Conservation (phyloP, 2,888 invertebrate species). For the Disparrhopalites patrizii region DNA sequence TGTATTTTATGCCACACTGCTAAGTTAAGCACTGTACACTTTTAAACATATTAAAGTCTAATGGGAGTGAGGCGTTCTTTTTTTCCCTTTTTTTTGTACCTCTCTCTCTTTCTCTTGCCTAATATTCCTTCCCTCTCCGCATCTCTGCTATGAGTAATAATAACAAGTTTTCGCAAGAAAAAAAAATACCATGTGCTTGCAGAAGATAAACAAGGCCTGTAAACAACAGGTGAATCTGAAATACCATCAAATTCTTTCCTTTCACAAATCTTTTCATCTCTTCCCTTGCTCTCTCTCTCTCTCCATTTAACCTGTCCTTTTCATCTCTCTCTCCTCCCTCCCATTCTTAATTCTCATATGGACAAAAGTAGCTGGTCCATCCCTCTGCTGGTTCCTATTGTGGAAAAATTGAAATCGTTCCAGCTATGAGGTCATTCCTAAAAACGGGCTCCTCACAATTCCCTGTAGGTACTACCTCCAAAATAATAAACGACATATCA, state of each 20-base stretch:
- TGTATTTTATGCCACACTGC: not conserved
- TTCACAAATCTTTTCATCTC: too few relatives aligned
- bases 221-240: constrained; percentile 15
- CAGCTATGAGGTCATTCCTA: not conserved
- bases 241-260: too few relatives aligned
- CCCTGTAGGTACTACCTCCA: too few relatives aligned
- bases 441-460: too few relatives aligned
- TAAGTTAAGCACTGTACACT: not conserved
- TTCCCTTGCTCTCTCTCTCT: too few relatives aligned
- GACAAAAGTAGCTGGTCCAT: too few relatives aligned
- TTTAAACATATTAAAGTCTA: not conserved
- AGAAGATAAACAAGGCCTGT: not conserved
- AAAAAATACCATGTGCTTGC: not conserved
- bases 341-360: too few relatives aligned
- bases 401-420: not conserved
- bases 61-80: not conserved
- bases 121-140: not conserved
- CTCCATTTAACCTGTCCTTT: too few relatives aligned
- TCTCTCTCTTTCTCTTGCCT: too few relatives aligned
- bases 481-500: too few relatives aligned
- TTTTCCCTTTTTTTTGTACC: not conserved
- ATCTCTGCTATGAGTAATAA: not conserved
- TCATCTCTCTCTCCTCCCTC: too few relatives aligned
- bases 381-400: too few relatives aligned
- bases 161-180: not conserved